A percentile compares a stretch with the other conserved stretches of the same genome.
Evolutionary conservation across 2,113 vertebrate genomes (phyloP).

Genomic region (Solenodon paradoxus): DNA sequence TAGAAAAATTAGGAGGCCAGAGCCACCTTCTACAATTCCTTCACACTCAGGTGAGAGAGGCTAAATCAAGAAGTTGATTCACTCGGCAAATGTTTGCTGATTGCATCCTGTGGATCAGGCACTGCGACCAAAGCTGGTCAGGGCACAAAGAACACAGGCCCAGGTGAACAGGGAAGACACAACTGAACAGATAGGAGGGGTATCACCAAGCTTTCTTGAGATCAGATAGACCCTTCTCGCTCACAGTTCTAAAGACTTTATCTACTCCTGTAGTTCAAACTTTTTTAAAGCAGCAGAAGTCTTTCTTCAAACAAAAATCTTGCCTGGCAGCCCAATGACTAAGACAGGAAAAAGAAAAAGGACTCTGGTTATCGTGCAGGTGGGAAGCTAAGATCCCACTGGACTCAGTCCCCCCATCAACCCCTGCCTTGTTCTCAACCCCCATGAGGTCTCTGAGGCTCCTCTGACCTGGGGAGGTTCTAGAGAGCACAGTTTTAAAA

Average conservation of each 20-base stretch:
- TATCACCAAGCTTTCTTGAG: neutral
- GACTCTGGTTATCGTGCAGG: too few relatives aligned
- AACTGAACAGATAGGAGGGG: neutral
- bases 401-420: neutral
- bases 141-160: neutral
- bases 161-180: neutral
- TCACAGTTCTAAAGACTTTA: neutral
- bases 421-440: neutral
- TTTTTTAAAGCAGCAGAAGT: neutral
- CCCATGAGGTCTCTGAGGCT: neutral
- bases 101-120: neutral
- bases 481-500: neutral
- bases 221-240: neutral
- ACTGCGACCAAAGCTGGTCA: neutral
- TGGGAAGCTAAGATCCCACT: neutral
- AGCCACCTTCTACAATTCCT: neutral
- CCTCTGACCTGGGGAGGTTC: neutral
- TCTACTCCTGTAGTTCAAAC: neutral
- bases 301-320: neutral
- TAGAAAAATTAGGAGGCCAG: neutral
- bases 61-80: neutral
- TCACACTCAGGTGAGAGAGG: neutral
- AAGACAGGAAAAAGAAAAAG: neutral
- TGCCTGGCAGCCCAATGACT: neutral
- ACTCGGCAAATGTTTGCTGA: neutral